Evolutionary conservation across 2,888 invertebrate species (phyloP).

Genomic region (Sepiola atlantica): DNA sequence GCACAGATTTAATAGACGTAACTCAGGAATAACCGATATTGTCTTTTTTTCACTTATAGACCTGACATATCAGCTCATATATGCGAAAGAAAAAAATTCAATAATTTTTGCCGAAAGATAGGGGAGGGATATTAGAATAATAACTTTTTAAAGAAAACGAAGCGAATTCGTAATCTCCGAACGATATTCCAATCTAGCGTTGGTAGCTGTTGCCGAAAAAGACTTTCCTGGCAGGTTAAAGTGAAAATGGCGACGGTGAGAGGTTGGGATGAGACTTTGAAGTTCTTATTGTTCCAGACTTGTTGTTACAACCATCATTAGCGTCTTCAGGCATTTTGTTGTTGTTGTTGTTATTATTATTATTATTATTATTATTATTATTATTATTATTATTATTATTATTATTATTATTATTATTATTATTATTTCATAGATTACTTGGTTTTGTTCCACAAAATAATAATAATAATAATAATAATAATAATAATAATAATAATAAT

Average conservation of each 20-base stretch:
- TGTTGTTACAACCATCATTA: neutral
- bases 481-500: too few species aligned
- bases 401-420: neutral
- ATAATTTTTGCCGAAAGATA: neutral
- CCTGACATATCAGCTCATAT: neutral
- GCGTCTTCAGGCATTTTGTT: neutral
- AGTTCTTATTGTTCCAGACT: neutral
- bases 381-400: neutral
- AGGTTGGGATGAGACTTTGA: neutral
- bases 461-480: too few species aligned
- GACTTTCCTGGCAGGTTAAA: neutral
- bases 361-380: too few species aligned
- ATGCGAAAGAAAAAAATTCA: neutral
- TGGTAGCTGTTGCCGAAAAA: neutral
- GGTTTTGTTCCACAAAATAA: too few species aligned
- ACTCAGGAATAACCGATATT: too few species aligned
- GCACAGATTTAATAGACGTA: too few species aligned
- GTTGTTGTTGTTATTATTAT: neutral
- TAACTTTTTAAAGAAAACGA: neutral
- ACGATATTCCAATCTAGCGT: neutral
- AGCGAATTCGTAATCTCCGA: neutral
- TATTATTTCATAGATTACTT: too few species aligned
- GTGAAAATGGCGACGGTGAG: neutral
- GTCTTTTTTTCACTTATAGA: neutral
- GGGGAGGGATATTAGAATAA: neutral